Evolutionary conservation across 2,113 vertebrate genomes (phyloP).

Genomic region (Psilopogon haemacephalus): DNA sequence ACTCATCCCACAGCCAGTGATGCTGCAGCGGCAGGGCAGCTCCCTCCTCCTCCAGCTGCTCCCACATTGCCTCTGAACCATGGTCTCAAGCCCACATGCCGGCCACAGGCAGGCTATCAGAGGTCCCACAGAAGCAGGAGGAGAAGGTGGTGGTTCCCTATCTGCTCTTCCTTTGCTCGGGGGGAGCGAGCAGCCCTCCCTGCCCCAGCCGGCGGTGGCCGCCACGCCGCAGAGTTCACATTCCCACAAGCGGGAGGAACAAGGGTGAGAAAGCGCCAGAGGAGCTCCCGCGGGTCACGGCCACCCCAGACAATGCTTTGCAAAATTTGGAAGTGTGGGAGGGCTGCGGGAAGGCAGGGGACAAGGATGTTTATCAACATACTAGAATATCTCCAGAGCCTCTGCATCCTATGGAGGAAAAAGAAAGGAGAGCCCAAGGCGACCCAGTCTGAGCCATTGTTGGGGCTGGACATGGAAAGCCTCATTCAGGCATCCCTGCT

Average conservation of each 20-base stretch:
- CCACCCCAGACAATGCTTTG: conserved; percentile 37
- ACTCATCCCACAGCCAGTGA: fast-evolving
- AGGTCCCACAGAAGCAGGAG: neutral
- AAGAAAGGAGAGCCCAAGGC: neutral
- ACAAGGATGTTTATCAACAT: conserved; percentile 33
- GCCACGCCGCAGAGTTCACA: conserved; percentile 35
- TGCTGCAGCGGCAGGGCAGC: neutral
- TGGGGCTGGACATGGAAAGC: neutral
- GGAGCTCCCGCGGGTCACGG: neutral
- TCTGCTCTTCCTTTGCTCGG: neutral
- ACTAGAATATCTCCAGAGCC: conserved; percentile 20
- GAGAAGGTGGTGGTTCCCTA: conserved; percentile 2
- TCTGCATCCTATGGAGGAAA: neutral
- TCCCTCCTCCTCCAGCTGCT: neutral
- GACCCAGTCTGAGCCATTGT: neutral
- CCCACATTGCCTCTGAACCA: fast-evolving
- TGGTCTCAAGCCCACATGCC: neutral
- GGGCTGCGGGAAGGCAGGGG: neutral
- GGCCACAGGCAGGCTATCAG: fast-evolving
- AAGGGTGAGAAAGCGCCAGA: neutral
- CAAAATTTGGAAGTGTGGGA: conserved; percentile 47
- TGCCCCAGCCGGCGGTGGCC: neutral
- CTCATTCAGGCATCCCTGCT: neutral
- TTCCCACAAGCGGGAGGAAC: conserved; percentile 34
- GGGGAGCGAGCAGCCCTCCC: neutral